Base-by-base conservation (phyloP, 2,113 vertebrate species). In the Lepisosteus oculatus region DNA sequence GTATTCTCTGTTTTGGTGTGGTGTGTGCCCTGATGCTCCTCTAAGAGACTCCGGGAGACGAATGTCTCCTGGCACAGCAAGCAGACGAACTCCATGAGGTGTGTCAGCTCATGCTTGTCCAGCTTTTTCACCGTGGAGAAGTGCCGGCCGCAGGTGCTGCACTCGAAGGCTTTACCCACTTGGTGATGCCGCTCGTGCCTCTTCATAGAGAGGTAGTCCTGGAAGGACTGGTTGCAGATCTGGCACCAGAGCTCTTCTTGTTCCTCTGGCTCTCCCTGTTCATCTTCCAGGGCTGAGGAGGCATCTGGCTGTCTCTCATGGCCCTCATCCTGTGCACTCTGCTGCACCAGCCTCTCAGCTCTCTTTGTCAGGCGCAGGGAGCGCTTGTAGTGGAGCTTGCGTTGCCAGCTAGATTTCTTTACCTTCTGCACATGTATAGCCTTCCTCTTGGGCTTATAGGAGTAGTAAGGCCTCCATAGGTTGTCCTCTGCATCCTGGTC, bases 391-490 rank as follows among this genome's bases (percentile, higher is more conserved):
- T 92, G 90, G 41, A 92, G 83, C 69, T 92, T 92, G 7, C 87
- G 82, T 43, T 92, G 90, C 93, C 93, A 94, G 71, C 79, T 74
- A 0, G 75, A 43, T 42, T 74, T 90, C 79, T 92, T 93, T 5
- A 89, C 80, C 75, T 88, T 91, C 74, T 92, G 91, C 62, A 89
- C 68, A 71, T 89, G 94, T 3, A 89, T 86, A 0, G 87, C 74
- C 78, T 95, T 95, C 61, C 91, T 86, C 74, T 96, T 96, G 57
- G 95, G 94, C 75, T 97, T 97, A 83, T 96, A 97, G 9, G 91
- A 93, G 79, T 96, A 95, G 75, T 97, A 97, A 1, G 95, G 95
- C 68, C 94, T 86, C 95, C 95, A 96, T 29, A 95, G 88, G 69
- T 95, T 91, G 76, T 97, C 95, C 70, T 95, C 93, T 0, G 77